Evolutionary conservation across 2,113 vertebrate genomes (phyloP).

Genomic region (Rhinopomastus cyanomelas): DNA sequence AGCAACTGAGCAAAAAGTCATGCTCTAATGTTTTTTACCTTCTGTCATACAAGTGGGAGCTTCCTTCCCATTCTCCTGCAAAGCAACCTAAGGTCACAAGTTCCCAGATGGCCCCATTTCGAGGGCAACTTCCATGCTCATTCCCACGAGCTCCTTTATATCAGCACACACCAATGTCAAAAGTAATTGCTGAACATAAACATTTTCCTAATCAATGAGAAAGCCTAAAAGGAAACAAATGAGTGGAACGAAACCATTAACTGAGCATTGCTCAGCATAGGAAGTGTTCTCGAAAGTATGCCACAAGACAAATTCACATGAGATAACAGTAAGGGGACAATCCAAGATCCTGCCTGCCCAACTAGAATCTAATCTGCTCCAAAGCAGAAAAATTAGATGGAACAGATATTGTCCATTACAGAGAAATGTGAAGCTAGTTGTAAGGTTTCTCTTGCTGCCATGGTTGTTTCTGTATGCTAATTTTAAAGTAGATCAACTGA

Average conservation of each 20-base stretch:
- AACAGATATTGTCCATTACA: neutral
- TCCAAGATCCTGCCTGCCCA: neutral
- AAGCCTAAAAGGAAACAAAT: neutral
- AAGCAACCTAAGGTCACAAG: constrained; percentile 6
- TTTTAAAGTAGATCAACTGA: neutral
- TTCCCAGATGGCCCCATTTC: neutral
- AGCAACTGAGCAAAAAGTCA: constrained; percentile 10
- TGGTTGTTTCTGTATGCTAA: neutral
- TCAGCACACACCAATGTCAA: constrained; percentile 19
- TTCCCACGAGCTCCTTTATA: neutral
- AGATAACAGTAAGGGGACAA: neutral
- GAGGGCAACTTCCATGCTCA: constrained; percentile 11
- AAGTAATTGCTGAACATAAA: constrained; percentile 8
- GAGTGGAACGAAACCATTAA: constrained; percentile 31
- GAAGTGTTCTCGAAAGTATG: neutral
- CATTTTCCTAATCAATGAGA: neutral
- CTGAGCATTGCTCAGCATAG: neutral
- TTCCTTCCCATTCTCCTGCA: neutral
- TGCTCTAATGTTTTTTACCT: constrained; percentile 1
- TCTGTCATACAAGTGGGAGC: neutral
- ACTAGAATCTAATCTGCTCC: neutral
- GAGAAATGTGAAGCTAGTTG: neutral
- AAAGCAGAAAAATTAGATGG: neutral
- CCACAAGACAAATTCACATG: neutral
- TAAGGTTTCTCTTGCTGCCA: neutral